Evolutionary conservation across 2,113 vertebrate species (phyloP), one percentile per base, ranked within the genome.

Genomic region (Aegotheles bennettii): DNA sequence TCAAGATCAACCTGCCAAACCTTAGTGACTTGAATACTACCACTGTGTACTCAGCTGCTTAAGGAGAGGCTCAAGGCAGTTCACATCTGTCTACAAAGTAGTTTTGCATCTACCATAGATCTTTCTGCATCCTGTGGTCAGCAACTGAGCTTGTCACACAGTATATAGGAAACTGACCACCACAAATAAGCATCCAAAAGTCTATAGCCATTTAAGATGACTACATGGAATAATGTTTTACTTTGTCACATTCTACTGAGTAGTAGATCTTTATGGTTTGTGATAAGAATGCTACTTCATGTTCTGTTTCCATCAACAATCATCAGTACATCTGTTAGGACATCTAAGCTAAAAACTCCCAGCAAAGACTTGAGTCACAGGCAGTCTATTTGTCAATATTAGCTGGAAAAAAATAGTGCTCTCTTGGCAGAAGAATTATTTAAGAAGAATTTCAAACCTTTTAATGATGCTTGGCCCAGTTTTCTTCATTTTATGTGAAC

Each of bases 251-350:
- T 80, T 80, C 59, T 74, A n/a, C 35, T 74, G 59, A 93, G 45
- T 42, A 89, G 64, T 29, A 87, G 64, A 94, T 75, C 64, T 78
- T 87, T 59, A 92, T 51, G 40, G 51, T 33, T 92, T 84, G 24
- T 94, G 89, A 95, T 75, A 70, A 48, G 53, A 56, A 89, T 92
- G 60, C 47, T 86, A 17, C 64, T 75, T 68, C 60, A 71, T 75
- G 69, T 92, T 91, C 76, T 92, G 64, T 90, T 95, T 90, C 83
- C 80, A 89, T 92, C 91, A 95, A 74, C 23, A 91, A 43, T 35
- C 86, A 75, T 92, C 67, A 94, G 76, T 63, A 61, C 16, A 28
- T 42, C 40, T 0, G 4, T 38, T 45, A 59, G 9, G 43, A 74
- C 61, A 74, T 47, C 36, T 63, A 76, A 65, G 57, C 67, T 85